These are phyloP conservation scores for Dasypus novemcinctus DNA, from an alignment of 2,113 vertebrate species.

Conservation along the genomic window DNA sequence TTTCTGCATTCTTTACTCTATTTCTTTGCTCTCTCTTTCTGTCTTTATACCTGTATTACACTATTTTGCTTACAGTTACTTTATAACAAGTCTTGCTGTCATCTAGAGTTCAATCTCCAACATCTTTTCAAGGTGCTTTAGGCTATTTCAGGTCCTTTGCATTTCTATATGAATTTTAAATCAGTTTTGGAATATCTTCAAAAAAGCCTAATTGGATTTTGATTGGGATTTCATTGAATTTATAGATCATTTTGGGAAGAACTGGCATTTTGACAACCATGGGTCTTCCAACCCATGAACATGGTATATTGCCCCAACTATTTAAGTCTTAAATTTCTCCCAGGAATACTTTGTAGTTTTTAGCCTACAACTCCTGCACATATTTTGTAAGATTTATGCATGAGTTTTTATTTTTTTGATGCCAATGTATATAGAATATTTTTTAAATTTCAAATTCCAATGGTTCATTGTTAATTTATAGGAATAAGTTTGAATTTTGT, in stretches of 20 bases:
- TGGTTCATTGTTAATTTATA: background rate
- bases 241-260: background rate
- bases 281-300: background rate
- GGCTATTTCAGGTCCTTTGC: background rate
- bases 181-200: background rate
- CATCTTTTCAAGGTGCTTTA: background rate
- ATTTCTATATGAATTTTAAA: background rate
- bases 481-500: background rate
- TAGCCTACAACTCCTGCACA: background rate
- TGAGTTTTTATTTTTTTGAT: background rate
- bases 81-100: background rate
- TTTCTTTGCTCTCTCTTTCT: background rate
- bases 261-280: background rate
- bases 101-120: background rate
- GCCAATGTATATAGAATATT: background rate
- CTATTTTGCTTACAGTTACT: too few relatives aligned
- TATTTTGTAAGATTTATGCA: background rate
- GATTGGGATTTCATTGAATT: background rate
- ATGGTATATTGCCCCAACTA: background rate
- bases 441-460: background rate
- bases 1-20: background rate
- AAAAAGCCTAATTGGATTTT: background rate
- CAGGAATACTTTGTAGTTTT: background rate
- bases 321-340: background rate
- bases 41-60: too few relatives aligned